Evolutionary conservation across 2,797 vertebrate species (phyloP).

Genomic region (Pangasius larnaudii): DNA sequence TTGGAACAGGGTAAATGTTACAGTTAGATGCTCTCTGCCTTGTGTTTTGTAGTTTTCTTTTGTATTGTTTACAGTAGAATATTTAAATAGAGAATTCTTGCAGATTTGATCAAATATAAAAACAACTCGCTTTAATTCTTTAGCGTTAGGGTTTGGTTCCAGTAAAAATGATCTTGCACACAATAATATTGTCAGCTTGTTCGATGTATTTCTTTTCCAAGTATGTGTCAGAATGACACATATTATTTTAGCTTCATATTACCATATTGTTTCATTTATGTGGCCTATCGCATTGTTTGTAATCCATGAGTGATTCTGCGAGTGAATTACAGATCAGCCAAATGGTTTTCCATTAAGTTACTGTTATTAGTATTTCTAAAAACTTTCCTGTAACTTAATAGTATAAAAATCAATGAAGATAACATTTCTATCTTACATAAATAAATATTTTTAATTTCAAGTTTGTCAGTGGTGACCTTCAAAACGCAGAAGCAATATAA

Average conservation of each 20-base stretch:
- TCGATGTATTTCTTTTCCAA: neutral
- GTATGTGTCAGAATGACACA: neutral
- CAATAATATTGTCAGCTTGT: neutral
- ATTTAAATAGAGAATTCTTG: neutral
- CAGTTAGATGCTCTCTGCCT: neutral
- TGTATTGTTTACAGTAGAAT: neutral
- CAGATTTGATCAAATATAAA: neutral
- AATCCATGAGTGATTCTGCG: neutral
- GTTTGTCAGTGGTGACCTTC: neutral
- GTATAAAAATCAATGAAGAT: neutral
- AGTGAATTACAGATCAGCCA: neutral
- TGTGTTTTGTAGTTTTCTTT: neutral
- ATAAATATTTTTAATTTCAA: neutral
- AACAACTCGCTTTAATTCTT: neutral
- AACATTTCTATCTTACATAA: neutral
- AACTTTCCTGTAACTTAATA: neutral
- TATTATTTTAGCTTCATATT: neutral
- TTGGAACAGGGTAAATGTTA: neutral
- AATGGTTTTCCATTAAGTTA: neutral
- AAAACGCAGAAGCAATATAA: neutral
- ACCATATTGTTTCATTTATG: neutral
- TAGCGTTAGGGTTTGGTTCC: neutral
- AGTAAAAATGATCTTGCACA: neutral
- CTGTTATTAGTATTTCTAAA: neutral
- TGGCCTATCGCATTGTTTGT: neutral